Evolutionary conservation across 92 coral and sea anemone genomes (phyloP), one percentile per base, ranked within the genome.

Genomic region (Zoanthus gigantus): DNA sequence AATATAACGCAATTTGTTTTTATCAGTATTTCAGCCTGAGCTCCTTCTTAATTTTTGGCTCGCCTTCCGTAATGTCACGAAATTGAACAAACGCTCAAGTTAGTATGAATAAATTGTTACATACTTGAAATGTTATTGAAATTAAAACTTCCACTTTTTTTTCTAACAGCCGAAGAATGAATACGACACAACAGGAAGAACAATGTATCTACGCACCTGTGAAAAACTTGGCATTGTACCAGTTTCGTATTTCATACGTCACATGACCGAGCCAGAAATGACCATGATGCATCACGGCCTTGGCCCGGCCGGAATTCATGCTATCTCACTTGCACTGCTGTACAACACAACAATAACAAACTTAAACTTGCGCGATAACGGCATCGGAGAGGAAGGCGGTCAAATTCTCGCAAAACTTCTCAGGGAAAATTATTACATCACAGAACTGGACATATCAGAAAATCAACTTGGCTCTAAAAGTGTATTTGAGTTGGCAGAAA

Each of bases 221-320:
- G 86, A 95, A 77, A 95, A 91, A 89, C 93, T 95, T 4, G 98
- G 98, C 31, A 93, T 91, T 67, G 92, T 95, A n/a, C 98, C 98
- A 28, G 98, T 95, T 37, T 95, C 98, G 28, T 95, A 89, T 90
- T 95, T 95, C 80, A 84, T 93, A 47, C 98, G 98, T 87, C 98
- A 95, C 92, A 95, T 95, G 93, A 93, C 92, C 57, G 91, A 93
- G 11, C 94, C 96, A 0, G 91, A 90, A 50, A 91, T 95, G 67
- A 90, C 90, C 93, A 95, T 95, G 96, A 89, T 92, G 88, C 98
- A 95, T 61, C 98, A 93, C 92, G 98, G 98, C 71, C 94, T 95
- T 72, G 98, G 98, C 54, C 94, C 98, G 50, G 79, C 91, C 5
- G 98, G 94, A 53, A 91, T 95, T 44, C 94, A 92, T 3, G 98